These are phyloP conservation scores for Sesamia inferens DNA, from an alignment of 2,888 invertebrate genomes.

Conservation along the genomic window DNA sequence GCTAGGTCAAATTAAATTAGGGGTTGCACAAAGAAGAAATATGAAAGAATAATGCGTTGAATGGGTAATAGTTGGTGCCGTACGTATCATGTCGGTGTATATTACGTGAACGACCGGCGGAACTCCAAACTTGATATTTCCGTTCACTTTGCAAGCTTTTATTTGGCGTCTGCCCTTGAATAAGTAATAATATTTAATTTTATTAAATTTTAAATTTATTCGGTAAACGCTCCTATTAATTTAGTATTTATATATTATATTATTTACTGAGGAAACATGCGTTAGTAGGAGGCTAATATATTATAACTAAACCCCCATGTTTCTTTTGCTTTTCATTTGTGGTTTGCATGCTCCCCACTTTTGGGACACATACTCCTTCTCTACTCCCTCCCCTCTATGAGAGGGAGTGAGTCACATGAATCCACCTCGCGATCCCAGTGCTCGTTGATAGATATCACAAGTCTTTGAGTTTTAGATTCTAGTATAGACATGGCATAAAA, in stretches of 20 bases:
- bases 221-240: background rate
- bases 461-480: too few species aligned
- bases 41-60: slow-evolving; percentile 67
- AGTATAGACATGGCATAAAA: background rate
- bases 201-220: slow-evolving; percentile 5
- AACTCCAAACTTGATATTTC: slow-evolving; percentile 84
- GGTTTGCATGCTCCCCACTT: too few species aligned
- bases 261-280: too few species aligned
- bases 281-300: background rate
- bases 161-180: slow-evolving; percentile 30
- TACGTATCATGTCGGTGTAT: slow-evolving; percentile 83
- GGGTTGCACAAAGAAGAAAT: slow-evolving; percentile 61
- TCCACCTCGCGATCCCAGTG: too few species aligned
- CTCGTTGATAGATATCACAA: too few species aligned
- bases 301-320: background rate
- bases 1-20: slow-evolving; percentile 51
- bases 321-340: background rate
- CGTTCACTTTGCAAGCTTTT: slow-evolving; percentile 64
- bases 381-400: too few species aligned
- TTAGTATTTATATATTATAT: too few species aligned
- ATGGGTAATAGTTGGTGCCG: slow-evolving; percentile 78
- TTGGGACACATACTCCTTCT: too few species aligned
- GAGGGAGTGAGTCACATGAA: too few species aligned
- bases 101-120: slow-evolving; percentile 75
- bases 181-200: slow-evolving; percentile 21